A percentile compares a stretch with the other conserved stretches of the same genome.
phyloP scores from a whole-genome alignment of 2,888 invertebrate genomes.

The Sicus ferrugineus region DNA sequence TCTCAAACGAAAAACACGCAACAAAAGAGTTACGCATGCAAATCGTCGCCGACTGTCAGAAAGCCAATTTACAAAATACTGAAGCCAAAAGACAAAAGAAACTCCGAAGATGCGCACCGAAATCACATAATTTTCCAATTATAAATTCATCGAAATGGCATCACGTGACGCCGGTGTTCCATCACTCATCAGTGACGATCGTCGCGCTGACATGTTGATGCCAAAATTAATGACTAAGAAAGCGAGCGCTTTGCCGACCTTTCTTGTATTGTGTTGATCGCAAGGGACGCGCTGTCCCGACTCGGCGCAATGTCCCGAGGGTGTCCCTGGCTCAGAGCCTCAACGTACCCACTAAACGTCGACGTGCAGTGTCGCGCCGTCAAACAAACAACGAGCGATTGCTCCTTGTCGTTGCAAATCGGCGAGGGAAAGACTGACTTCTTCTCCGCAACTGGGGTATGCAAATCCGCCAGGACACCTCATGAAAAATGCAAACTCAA shows the following conservation, averaged over 20 bases:
- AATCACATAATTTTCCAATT: constrained; percentile 47
- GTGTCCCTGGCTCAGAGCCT: too few relatives aligned
- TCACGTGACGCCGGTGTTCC: constrained; percentile 35
- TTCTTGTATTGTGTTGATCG: constrained; percentile 27
- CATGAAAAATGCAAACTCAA: constrained; percentile 34
- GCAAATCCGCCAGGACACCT: constrained; percentile 26
- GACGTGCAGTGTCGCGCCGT: background rate
- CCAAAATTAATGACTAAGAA: constrained; percentile 46
- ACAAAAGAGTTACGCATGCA: constrained; percentile 46
- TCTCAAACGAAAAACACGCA: constrained; percentile 34
- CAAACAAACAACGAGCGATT: constrained; percentile 22
- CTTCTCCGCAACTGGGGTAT: constrained; percentile 5
- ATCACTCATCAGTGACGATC: constrained; percentile 26
- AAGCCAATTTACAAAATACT: constrained; percentile 42
- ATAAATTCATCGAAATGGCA: constrained; percentile 50
- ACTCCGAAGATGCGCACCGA: constrained; percentile 22
- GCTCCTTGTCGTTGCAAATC: constrained; percentile 3
- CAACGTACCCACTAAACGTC: background rate
- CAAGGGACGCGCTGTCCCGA: constrained; percentile 30
- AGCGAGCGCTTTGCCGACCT: background rate
- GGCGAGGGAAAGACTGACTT: background rate
- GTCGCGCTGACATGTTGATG: constrained; percentile 36
- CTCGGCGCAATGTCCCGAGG: too few relatives aligned
- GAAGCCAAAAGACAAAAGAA: background rate
- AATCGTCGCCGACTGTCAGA: constrained; percentile 42